Base-by-base conservation (phyloP, 2,113 vertebrate genomes). In the Alouatta palliata region DNA sequence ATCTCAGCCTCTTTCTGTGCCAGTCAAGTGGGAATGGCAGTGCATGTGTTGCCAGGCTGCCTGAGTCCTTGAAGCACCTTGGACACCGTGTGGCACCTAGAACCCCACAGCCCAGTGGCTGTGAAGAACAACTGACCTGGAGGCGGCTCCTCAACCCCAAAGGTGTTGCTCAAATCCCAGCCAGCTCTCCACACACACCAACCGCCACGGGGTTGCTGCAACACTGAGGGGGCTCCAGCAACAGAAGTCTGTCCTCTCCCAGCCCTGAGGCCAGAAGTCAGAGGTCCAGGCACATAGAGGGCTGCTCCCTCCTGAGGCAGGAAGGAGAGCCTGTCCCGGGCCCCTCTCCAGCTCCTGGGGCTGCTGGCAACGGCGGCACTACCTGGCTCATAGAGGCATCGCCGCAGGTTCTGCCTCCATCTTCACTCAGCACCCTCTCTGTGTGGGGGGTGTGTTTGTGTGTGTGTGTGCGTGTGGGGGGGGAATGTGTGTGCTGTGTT, bases 321-420 rank as follows among this genome's bases (percentile, higher is more conserved):
- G 16, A 21, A 3, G 16, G 10, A 8, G 43, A 5, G 3, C 6
- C 37, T 16, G 7, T 7, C 12, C 54, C 30, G 0, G 21, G n/a
- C 6, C 32, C 5, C 32, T 6, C 6, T 8, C 58, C 37, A 8
- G n/a, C 49, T 56, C 3, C 12, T 13, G 4, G 25, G 30, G 35
- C 11, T 20, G 49, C 35, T 45, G 6, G 35, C 19, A 0, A 6
- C 8, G 1, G 14, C 32, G 12, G 47, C 4, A 0, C 4, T 17
- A n/a, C 25, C 5, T 0, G 54, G 8, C 17, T 21, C 0, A 6
- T 0, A 23, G 32, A 8, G 0, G 8, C n/a, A 1, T 7, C 7
- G 2, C 27, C 6, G 8, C 2, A 0, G 7, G 14, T 13, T 19
- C 49, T 8, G 47, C 30, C 52, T n/a, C 8, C 27, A 32, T 64